Percentiles rank a stretch among this genome's conserved stretches.
Evolutionary conservation across 2,113 vertebrate genomes (phyloP).

Genomic region (Anarrhichthys ocellatus): DNA sequence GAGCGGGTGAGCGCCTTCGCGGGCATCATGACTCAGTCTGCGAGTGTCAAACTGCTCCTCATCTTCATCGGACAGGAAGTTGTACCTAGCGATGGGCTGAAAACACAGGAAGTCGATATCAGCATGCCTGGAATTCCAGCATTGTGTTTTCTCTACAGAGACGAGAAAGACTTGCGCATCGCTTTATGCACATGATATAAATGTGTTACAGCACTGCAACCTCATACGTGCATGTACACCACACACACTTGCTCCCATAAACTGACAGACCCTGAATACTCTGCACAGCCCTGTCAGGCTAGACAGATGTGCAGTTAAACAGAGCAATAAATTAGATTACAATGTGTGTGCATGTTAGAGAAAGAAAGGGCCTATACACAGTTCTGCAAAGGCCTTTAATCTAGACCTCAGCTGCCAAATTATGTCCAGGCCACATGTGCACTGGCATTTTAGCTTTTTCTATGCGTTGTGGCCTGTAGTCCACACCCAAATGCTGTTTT

Average conservation of each 20-base stretch:
- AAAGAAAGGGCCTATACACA: background rate
- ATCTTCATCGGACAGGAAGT: constrained; percentile 66
- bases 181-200: background rate
- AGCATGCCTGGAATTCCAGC: constrained; percentile 71
- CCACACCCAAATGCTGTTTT: background rate
- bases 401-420: background rate
- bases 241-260: constrained; percentile 10
- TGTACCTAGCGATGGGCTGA: constrained; percentile 61
- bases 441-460: no score
- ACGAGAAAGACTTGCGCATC: constrained; percentile 23
- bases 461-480: no score
- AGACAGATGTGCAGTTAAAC: constrained; percentile 55
- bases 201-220: background rate
- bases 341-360: constrained; percentile 1
- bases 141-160: constrained; percentile 50
- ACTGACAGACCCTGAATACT: constrained; percentile 12
- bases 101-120: constrained; percentile 76
- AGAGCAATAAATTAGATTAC: constrained; percentile 47
- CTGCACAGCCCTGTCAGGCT: constrained; percentile 6
- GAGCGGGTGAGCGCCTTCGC: background rate
- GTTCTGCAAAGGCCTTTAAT: background rate
- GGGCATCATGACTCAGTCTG: constrained; percentile 35
- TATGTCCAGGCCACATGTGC: no score
- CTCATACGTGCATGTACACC: background rate
- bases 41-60: constrained; percentile 47